Percentiles rank a stretch among this genome's conserved stretches.
Evolutionary conservation across 2,888 invertebrate species (phyloP).

Genomic region (Drosophila anomelani): DNA sequence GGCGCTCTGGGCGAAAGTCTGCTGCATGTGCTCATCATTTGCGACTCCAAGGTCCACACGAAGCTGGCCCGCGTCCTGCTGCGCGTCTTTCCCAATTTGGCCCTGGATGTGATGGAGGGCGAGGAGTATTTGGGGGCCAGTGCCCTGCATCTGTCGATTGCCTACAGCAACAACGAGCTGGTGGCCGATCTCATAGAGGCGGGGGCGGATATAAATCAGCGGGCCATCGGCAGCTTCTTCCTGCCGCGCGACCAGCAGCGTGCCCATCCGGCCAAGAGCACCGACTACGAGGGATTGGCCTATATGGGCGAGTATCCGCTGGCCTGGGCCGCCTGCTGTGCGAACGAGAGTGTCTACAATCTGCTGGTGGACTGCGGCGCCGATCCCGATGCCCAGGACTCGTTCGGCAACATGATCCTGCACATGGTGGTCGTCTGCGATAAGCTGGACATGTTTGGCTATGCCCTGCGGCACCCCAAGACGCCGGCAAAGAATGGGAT

Average conservation of each 20-base stretch:
- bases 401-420: slow-evolving; percentile 99
- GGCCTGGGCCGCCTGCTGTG: slow-evolving; percentile 98
- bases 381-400: slow-evolving; percentile 97
- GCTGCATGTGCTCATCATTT: slow-evolving; percentile 96
- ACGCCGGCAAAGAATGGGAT: slow-evolving; percentile 96
- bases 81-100: slow-evolving; percentile 95
- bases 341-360: slow-evolving; percentile 98
- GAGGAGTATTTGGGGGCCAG: slow-evolving; percentile 98
- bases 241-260: slow-evolving; percentile 97
- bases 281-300: slow-evolving; percentile 98
- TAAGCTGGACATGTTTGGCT: slow-evolving; percentile 99
- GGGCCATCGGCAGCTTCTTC: slow-evolving; percentile 98
- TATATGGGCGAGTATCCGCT: slow-evolving; percentile 99
- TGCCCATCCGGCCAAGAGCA: slow-evolving; percentile 90
- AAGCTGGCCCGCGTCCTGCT: slow-evolving; percentile 94
- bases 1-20: slow-evolving; percentile 98
- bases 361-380: slow-evolving; percentile 95
- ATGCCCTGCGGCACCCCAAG: slow-evolving; percentile 97
- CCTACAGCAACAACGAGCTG: slow-evolving; percentile 97
- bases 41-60: slow-evolving; percentile 92
- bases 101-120: slow-evolving; percentile 97
- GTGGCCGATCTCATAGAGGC: slow-evolving; percentile 96
- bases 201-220: slow-evolving; percentile 95
- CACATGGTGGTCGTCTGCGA: slow-evolving; percentile 99
- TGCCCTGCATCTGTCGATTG: slow-evolving; percentile 97